A percentile compares a stretch with the other conserved stretches of the same genome.
These are phyloP conservation scores for Eumacrocentrus americanus DNA, from an alignment of 2,888 invertebrate genomes.

Conservation along the genomic window DNA sequence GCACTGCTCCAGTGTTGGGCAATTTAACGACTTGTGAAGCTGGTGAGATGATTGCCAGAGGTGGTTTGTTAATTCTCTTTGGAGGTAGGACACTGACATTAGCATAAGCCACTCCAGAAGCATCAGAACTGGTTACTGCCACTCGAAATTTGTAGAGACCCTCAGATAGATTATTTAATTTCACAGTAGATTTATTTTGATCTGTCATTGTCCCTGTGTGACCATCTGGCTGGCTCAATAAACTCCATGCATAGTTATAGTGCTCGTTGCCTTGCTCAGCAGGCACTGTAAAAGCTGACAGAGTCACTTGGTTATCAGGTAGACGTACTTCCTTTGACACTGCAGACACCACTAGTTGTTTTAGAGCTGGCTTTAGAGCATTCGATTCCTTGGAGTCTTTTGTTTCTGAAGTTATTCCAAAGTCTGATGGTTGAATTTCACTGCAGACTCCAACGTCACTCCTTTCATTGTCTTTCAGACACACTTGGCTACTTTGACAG, in stretches of 20 bases:
- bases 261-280: constrained; percentile 75
- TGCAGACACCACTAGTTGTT: constrained; percentile 74
- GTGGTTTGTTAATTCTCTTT: constrained; percentile 81
- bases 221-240: constrained; percentile 84
- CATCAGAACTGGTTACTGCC: constrained; percentile 78
- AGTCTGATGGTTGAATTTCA: constrained; percentile 39
- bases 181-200: constrained; percentile 83
- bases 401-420: constrained; percentile 37
- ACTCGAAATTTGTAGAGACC: constrained; percentile 89
- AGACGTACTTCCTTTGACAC: constrained; percentile 79
- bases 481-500: constrained; percentile 76
- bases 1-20: constrained; percentile 87
- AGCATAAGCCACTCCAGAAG: constrained; percentile 82
- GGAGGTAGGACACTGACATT: constrained; percentile 89
- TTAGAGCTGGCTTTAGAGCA: constrained; percentile 63
- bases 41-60: constrained; percentile 85
- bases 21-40: constrained; percentile 84
- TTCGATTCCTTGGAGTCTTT: constrained; percentile 14
- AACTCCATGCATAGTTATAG: constrained; percentile 88
- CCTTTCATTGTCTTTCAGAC: constrained; percentile 63
- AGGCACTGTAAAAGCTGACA: constrained; percentile 83
- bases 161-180: constrained; percentile 81
- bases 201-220: constrained; percentile 77
- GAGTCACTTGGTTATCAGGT: constrained; percentile 83
- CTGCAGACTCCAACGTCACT: constrained; percentile 73